A percentile compares a stretch with the other conserved stretches of the same genome.
Conservation (phyloP, 1,140 invertebrate species). For the Drosophila lacertosa region DNA sequence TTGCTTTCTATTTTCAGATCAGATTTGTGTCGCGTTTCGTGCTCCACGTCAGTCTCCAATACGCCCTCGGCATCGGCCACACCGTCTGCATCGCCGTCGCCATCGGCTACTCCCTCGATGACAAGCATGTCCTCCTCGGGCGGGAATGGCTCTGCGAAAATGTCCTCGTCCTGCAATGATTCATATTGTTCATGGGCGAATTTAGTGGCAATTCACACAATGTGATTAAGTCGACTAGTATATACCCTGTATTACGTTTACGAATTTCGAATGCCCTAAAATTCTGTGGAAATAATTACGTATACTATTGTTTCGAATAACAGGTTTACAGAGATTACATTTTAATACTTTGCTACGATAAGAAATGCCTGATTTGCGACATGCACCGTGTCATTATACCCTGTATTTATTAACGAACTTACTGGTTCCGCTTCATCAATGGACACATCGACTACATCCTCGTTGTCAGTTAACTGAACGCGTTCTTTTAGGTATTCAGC, state of each 20-base stretch:
- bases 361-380: no score
- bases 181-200: neutral
- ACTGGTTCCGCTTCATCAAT: conserved; percentile 2
- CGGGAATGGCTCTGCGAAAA: conserved; percentile 44
- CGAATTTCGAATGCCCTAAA: no score
- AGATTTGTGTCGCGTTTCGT: conserved; percentile 1
- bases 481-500: neutral
- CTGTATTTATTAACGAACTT: neutral
- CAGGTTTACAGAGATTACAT: no score
- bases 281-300: no score
- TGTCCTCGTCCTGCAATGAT: conserved; percentile 53
- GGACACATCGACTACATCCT: conserved; percentile 4
- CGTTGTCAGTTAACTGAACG: neutral
- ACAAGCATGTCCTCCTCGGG: conserved; percentile 55
- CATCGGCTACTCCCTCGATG: conserved; percentile 39
- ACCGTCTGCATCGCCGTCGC: conserved; percentile 10
- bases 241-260: conserved; percentile 2
- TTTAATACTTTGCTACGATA: no score
- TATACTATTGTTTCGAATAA: no score
- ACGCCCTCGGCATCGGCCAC: neutral
- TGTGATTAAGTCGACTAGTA: neutral
- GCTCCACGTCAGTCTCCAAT: conserved; percentile 8
- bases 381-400: no score
- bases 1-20: conserved; percentile 27
- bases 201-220: neutral